Percentiles rank a stretch among this genome's conserved stretches.
phyloP scores from a whole-genome alignment of 2,113 vertebrate species.

The Psilopogon haemacephalus region DNA sequence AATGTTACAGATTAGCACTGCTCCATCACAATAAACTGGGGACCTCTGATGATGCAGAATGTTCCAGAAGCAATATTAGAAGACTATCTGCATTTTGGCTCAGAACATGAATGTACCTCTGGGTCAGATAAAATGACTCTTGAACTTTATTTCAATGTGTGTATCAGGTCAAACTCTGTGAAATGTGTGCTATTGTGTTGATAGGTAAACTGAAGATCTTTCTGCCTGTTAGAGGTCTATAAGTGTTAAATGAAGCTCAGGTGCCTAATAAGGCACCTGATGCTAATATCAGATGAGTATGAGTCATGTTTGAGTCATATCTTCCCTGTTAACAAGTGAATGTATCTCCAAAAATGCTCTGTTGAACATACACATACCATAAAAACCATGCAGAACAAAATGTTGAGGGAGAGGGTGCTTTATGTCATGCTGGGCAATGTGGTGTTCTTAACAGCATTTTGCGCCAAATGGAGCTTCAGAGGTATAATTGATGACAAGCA shows the following conservation, averaged over 20 bases:
- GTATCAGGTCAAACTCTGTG: neutral
- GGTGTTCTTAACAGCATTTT: neutral
- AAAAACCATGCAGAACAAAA: neutral
- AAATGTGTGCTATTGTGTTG: neutral
- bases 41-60: neutral
- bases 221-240: neutral
- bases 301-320: neutral
- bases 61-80: neutral
- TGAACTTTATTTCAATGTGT: neutral
- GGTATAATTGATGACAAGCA: neutral
- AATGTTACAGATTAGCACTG: too few species aligned
- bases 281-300: neutral
- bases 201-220: neutral
- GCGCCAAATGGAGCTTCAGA: neutral
- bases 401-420: neutral
- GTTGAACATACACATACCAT: neutral
- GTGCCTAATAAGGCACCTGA: neutral
- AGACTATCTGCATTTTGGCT: neutral
- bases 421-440: neutral
- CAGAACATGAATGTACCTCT: neutral
- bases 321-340: neutral
- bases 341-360: neutral
- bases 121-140: neutral
- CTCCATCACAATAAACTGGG: neutral
- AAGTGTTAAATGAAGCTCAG: neutral